Evolutionary conservation across 2,888 invertebrate genomes (phyloP), one percentile per base, ranked within the genome.

Genomic region (Erebia epiphron): DNA sequence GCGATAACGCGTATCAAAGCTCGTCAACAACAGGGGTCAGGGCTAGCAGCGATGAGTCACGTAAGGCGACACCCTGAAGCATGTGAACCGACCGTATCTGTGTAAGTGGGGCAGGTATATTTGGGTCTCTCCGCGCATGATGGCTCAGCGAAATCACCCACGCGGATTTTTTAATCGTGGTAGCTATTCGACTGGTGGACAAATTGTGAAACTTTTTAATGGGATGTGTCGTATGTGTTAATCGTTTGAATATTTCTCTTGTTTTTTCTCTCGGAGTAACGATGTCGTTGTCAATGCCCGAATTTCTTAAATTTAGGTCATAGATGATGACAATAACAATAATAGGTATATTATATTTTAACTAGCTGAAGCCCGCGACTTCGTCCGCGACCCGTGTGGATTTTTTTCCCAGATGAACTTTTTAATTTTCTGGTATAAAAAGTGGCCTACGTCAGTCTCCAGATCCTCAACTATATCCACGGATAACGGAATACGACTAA

Each of bases 81-180:
- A 58, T 60, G 64, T 58, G 58, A 65, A 61, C 2, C 26, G 65
- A 43, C 63, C 14, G 56, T 65, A 43, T 69, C 69, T 61, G 54
- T 60, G 65, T 46, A 66, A 69, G 43, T 69, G 41, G 69, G 69
- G 8, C 69, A 60, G 26, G 60, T 66, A 49, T 65, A 69, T 69
- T 69, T 65, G 58, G 50, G n/a, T 46, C 68, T n/a, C 60, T 13
- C 16, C 35, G 4, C 50, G 9, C 64, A 60, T 18, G 49, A 14
- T 21, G 69, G 50, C 50, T 58, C 58, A 21, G 50, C 35, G 9
- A 10, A 18, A 26, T 60, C 58, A 21, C 65, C 64, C 58, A 58
- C 60, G 43, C 50, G n/a, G 9, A 21, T 52, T 58, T 69, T 65
- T 60, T 35, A 43, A 46, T 52, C 18, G 21, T 56, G 35, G 3